Evolutionary conservation across 2,113 vertebrate species (phyloP), one percentile per base, ranked within the genome.

Genomic region (Numenius arquata): DNA sequence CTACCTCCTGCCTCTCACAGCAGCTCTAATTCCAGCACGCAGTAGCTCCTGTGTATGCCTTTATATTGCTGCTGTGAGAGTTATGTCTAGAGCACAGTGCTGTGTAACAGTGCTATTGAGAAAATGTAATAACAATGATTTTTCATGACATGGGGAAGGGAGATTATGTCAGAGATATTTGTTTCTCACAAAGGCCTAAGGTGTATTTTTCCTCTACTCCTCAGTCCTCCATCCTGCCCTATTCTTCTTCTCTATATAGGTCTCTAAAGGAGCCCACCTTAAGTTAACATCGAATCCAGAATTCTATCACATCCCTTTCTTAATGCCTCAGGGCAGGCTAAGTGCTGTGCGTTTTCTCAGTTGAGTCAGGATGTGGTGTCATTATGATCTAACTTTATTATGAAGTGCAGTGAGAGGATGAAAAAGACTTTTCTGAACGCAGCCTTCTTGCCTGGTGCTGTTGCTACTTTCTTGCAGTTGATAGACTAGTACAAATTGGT

Each of bases 241-340:
- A 1, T 68, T 41, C 11, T 9, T 66, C 84, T 66, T 61, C 20
- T 40, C n/a, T 52, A 3, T 23, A 6, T 32, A 27, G 0, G 0
- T 45, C 23, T 63, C 12, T 74, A 1, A 14, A 68, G 56, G 8
- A 86, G 38, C 53, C 47, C 4, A 2, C 76, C 23, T 71, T 67
- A 30, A 30, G 29, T 40, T 79, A n/a, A 26, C 10, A 41, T 91
- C 50, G 25, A 67, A 66, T 75, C 30, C 36, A 62, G 20, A 22
- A 48, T 86, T 62, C 14, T 19, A 13, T 84, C 9, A 0, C 30
- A 58, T 52, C 36, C 27, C 10, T 61, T 40, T 55, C 32, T 72
- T 62, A 43, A 20, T 30, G 36, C 36, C 52, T 67, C n/a, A 38
- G 77, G 26, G n/a, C 18, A 50, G 48, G 22, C 63, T 40, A 38